Conservation (phyloP, 2,888 invertebrate species). For the Clistopyga incitator region DNA sequence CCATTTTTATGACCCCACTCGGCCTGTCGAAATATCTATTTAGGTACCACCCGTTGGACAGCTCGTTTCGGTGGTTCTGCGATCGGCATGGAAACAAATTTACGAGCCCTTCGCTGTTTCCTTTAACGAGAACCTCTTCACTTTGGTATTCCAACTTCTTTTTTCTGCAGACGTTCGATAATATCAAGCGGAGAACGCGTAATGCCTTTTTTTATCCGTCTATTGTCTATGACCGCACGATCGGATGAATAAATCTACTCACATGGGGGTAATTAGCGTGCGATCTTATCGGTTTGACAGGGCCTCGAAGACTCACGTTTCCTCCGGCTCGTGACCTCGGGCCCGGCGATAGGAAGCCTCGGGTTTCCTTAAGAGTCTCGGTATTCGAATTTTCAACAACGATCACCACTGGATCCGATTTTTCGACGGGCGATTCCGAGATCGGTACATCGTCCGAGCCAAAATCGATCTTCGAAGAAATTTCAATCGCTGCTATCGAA, state of each 20-base stretch:
- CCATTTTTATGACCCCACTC: slow-evolving; percentile 68
- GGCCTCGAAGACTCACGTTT: slow-evolving; percentile 34
- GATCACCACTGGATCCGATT: slow-evolving; percentile 45
- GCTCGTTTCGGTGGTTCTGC: slow-evolving; percentile 56
- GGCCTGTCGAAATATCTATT: slow-evolving; percentile 68
- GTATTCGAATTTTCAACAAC: slow-evolving; percentile 46
- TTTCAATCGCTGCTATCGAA: slow-evolving; percentile 37
- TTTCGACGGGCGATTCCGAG: slow-evolving; percentile 14
- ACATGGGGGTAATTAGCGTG: slow-evolving; percentile 51
- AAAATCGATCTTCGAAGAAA: slow-evolving; percentile 74
- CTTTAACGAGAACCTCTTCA: slow-evolving; percentile 41
- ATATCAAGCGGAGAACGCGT: background rate
- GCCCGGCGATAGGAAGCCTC: slow-evolving; percentile 21
- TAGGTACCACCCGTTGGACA: slow-evolving; percentile 58
- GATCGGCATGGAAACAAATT: slow-evolving; percentile 65
- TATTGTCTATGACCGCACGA: background rate
- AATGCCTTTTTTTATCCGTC: background rate
- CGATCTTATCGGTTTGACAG: slow-evolving; percentile 36
- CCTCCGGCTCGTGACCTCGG: slow-evolving; percentile 27
- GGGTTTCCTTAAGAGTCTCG: background rate
- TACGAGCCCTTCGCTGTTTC: slow-evolving; percentile 48
- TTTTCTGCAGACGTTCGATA: background rate
- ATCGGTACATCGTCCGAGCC: slow-evolving; percentile 62
- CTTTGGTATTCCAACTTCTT: background rate
- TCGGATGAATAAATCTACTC: slow-evolving; percentile 17